phyloP scores from a whole-genome alignment of 2,797 vertebrate genomes.

The Brachymystax lenok region DNA sequence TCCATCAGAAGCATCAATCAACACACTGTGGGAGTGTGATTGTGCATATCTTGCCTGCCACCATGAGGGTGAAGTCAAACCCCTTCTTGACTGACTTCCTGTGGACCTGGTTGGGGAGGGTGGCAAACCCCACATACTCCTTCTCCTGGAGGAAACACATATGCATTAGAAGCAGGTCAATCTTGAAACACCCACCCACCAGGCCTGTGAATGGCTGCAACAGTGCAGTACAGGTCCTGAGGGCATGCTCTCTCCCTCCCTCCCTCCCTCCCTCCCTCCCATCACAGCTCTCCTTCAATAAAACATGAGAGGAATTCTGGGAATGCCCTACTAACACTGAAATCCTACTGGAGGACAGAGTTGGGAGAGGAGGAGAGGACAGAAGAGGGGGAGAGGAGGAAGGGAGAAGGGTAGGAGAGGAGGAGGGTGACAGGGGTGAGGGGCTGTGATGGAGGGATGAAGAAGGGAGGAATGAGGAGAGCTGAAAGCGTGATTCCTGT shows the following conservation, averaged over 20 bases:
- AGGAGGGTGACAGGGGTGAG: too few relatives aligned
- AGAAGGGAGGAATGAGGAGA: background rate
- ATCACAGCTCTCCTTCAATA: background rate
- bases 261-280: background rate
- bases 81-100: conserved; percentile 86
- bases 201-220: too few relatives aligned
- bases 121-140: conserved; percentile 86
- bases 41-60: conserved; percentile 73
- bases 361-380: background rate
- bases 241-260: background rate
- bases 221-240: background rate
- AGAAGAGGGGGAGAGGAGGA: too few relatives aligned
- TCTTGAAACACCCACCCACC: too few relatives aligned
- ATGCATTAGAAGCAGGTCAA: background rate
- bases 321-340: background rate
- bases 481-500: background rate
- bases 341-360: background rate
- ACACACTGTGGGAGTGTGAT: background rate
- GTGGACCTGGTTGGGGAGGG: conserved; percentile 85
- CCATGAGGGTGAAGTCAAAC: conserved; percentile 87
- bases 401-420: too few relatives aligned
- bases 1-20: background rate
- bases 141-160: conserved; percentile 59
- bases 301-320: background rate
- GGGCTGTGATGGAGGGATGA: too few relatives aligned